Percentiles rank a stretch among this genome's conserved stretches.
Conservation (phyloP, 2,888 invertebrate species). For the Hydropsyche betteni region DNA sequence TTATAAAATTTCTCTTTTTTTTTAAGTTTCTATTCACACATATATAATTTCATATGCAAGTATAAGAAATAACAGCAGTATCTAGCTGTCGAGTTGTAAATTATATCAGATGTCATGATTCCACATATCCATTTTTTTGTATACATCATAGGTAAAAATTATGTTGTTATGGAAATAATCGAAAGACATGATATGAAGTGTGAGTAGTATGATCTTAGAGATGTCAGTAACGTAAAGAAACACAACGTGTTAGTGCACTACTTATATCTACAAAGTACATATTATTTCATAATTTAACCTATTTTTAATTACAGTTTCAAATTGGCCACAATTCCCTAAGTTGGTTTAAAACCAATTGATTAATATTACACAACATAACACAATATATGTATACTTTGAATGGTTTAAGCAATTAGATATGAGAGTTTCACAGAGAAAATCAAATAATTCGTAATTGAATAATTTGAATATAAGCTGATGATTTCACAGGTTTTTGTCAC, state of each 20-base stretch:
- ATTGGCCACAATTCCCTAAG: constrained; percentile 50
- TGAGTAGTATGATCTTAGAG: neutral
- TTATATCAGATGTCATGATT: no score
- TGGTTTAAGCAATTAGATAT: constrained; percentile 6
- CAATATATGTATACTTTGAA: constrained; percentile 8
- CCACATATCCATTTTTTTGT: no score
- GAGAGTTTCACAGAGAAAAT: neutral
- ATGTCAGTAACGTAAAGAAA: constrained; percentile 42
- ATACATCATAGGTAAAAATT: no score
- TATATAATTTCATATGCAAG: no score
- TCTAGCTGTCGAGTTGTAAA: no score
- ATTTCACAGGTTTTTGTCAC: no score
- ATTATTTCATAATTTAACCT: constrained; percentile 50
- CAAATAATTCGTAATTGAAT: no score
- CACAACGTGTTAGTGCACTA: constrained; percentile 47
- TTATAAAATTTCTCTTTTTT: no score
- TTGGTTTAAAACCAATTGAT: constrained; percentile 48
- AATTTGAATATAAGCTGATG: no score
- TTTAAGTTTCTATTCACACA: no score
- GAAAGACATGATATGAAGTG: constrained; percentile 6
- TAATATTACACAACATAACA: constrained; percentile 12
- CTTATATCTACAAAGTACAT: constrained; percentile 49
- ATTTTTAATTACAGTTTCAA: constrained; percentile 46
- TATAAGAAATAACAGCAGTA: no score
- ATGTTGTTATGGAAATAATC: neutral